Percentiles rank a stretch among this genome's conserved stretches.
Evolutionary conservation across 2,113 vertebrate genomes (phyloP).

Genomic region (Phoenicopterus ruber): DNA sequence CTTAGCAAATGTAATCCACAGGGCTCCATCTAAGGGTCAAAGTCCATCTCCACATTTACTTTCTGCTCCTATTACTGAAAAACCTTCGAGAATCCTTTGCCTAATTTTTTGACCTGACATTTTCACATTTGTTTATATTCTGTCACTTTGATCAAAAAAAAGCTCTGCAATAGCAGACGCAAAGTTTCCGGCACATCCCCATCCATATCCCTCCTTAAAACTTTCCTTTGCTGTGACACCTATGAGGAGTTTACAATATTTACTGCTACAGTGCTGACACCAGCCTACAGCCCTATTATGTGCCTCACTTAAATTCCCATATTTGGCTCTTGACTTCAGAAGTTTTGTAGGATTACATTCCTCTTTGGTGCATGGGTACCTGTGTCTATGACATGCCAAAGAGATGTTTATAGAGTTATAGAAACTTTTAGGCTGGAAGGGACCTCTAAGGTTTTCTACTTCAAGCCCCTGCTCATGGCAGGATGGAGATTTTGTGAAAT

Average conservation of each 20-base stretch:
- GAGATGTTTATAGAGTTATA: not conserved
- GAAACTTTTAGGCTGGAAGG: not conserved
- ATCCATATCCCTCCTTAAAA: not conserved
- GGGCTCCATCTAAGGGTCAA: not conserved
- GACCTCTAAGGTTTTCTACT: not conserved
- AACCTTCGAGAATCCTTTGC: not conserved
- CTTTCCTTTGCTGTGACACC: not conserved
- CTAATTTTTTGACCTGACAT: not conserved
- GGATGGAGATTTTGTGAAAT: not conserved
- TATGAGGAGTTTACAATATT: not conserved
- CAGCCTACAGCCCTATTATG: not conserved
- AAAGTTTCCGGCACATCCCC: not conserved
- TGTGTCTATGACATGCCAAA: not conserved
- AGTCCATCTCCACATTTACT: not conserved
- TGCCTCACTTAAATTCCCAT: not conserved
- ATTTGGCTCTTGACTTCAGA: not conserved
- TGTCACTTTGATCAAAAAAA: not conserved
- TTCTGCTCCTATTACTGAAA: not conserved
- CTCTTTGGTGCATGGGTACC: not conserved
- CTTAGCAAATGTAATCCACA: not conserved
- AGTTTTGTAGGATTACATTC: not conserved
- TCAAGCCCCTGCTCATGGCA: not conserved
- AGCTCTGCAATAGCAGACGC: not conserved
- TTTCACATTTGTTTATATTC: fast-evolving
- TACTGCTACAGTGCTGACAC: not conserved